Conservation (phyloP, 1,140 invertebrate species). For the Berghia stephanieae region DNA sequence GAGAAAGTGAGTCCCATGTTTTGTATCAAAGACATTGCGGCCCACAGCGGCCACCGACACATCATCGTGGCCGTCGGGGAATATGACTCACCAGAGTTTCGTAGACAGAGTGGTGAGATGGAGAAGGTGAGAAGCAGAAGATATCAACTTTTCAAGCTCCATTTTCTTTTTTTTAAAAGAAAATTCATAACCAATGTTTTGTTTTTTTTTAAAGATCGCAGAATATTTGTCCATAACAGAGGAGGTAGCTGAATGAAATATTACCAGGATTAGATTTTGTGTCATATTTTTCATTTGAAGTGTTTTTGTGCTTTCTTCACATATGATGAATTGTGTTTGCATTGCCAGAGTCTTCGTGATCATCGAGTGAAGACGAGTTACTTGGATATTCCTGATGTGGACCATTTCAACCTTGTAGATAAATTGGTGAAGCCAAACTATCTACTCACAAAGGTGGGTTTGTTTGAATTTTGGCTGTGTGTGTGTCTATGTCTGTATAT, state of each 20-base stretch:
- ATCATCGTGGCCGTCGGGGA: slow-evolving; percentile 51
- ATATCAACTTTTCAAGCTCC: not conserved
- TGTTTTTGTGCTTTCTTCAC: not conserved
- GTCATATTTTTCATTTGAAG: not conserved
- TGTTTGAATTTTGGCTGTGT: not conserved
- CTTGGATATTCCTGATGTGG: slow-evolving; percentile 45
- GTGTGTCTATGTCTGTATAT: not conserved
- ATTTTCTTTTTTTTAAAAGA: slow-evolving; percentile 1
- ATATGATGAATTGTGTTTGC: not conserved
- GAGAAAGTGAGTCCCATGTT: slow-evolving; percentile 49
- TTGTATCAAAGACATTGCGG: slow-evolving; percentile 40
- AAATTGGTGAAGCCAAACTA: slow-evolving; percentile 40
- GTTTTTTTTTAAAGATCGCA: not conserved
- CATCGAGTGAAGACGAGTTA: slow-evolving; percentile 36
- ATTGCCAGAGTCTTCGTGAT: slow-evolving; percentile 37
- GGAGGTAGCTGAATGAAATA: no score
- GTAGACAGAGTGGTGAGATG: slow-evolving; percentile 48
- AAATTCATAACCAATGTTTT: not conserved
- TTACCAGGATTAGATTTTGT: not conserved
- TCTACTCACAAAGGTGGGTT: slow-evolving; percentile 42
- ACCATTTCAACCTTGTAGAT: slow-evolving; percentile 56
- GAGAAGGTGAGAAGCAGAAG: slow-evolving; percentile 40
- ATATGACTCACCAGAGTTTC: slow-evolving; percentile 54
- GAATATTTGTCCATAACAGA: not conserved
- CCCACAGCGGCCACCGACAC: slow-evolving; percentile 39